Evolutionary conservation across 2,113 vertebrate species (phyloP).

Genomic region (Phainopepla nitens): DNA sequence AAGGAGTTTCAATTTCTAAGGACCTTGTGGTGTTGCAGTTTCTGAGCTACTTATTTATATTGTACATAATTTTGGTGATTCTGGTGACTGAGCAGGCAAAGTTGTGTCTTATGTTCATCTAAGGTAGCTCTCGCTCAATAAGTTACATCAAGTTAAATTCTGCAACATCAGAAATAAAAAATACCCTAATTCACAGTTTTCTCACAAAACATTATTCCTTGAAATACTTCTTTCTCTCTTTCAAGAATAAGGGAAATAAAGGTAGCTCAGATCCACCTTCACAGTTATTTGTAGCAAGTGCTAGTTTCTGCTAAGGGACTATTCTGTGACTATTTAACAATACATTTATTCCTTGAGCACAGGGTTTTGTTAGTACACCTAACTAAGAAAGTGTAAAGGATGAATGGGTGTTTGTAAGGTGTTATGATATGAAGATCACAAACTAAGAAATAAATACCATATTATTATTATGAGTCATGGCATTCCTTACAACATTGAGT

Average conservation of each 20-base stretch:
- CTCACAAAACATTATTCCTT: background rate
- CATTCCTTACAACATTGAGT: background rate
- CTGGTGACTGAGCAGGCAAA: background rate
- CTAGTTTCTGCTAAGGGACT: background rate
- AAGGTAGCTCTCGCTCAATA: rapidly evolving
- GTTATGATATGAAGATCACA: background rate
- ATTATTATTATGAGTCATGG: background rate
- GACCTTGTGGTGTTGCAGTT: background rate
- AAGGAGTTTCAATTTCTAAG: rapidly evolving
- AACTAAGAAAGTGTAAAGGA: background rate
- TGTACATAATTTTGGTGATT: background rate
- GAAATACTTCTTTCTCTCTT: background rate
- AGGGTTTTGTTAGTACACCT: background rate
- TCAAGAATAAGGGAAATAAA: background rate
- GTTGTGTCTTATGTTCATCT: background rate
- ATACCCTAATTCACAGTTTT: background rate
- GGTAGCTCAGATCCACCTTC: background rate
- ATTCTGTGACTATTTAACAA: background rate
- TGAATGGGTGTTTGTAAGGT: background rate
- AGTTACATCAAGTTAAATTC: background rate
- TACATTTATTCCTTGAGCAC: background rate
- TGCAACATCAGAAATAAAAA: background rate
- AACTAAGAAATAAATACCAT: background rate
- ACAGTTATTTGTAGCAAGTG: background rate
- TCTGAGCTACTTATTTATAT: background rate